Base-by-base conservation (phyloP, 2,113 vertebrate genomes). In the Taurulus bubalis region DNA sequence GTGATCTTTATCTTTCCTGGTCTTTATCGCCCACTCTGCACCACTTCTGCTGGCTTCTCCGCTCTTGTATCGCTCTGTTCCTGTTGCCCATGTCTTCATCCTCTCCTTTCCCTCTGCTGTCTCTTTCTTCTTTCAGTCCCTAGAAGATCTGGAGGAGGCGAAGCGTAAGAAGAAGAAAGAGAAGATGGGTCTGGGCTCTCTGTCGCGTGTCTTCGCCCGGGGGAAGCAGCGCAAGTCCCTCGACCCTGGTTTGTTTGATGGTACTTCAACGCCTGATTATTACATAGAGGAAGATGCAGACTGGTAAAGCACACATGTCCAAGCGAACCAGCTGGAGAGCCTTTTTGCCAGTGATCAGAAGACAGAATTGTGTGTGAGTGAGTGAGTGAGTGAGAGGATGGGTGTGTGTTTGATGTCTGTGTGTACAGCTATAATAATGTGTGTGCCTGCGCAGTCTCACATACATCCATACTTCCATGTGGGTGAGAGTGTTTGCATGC, bases 211-310 rank as follows among this genome's bases (percentile, higher is more conserved):
- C 81, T 99, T 99, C n/a, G 96, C 97, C 87, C 95, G 97, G 81
- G 97, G 98, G 49, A 99, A 99, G 92, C 98, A 99, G 75, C 97
- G 97, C 94, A 99, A 99, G 87, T 98, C 97, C 80, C 95, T 99
- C 60, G 98, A 99, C 88, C 98, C 98, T 0, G 97, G 98, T 71
- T 95, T 99, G 92, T 99, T 99, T 83, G 98, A 99, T 88, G 98
- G 98, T 96, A 99, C 97, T 85, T 95, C 97, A 91, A 94, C 95
- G 84, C 97, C 97, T 49, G 98, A 98, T 96, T 98, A 98, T 96
- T 99, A 99, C 95, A 99, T 99, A 93, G 98, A 99, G 95, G 98
- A 99, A 93, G 98, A 99, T 10, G 98, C 97, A 87, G 98, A 99
- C 96, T 99, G 98, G 98, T 99, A 97, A 98, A 95, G 86, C 86